Evolutionary conservation across 92 coral and sea anemone genomes (phyloP), one percentile per base, ranked within the genome.

Genomic region (Phenganax marumi): DNA sequence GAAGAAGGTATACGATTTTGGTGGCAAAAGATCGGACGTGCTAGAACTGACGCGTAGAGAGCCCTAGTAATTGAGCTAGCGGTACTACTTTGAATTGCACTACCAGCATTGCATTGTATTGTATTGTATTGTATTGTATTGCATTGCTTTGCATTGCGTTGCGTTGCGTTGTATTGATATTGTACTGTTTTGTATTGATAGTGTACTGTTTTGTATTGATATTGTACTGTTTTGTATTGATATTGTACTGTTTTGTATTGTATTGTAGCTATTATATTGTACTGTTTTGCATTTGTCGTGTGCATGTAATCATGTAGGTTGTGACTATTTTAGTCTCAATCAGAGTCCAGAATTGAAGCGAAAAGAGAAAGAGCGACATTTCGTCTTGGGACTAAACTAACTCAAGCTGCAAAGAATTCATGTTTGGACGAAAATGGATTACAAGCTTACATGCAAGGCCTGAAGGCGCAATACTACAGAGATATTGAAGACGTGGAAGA

Each of bases 361-460:
- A 86, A 81, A 63, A 90, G 85, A 48, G 89, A 92, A 75, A 92
- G 91, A 80, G 99, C 99, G 23, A 90, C 88, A 56, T 96, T 93
- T 85, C 89, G 97, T 56, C 78, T 96, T 47, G 97, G 92, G 53
- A 89, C 96, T 47, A 92, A 92, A 81, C 97, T 96, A 64, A 50
- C 89, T 56, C 99, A 96, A 81, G 99, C 93, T 17, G 97, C 97
- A 21, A 85, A 91, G 11, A 96, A 96, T 79, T 96, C 99, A 5
- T 87, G 97, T 52, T 84, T 96, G 46, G 97, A 96, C 73, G 93
- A 87, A 47, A 88, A 86, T 78, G 99, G 97, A 39, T 76, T 96
- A 77, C 79, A 84, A 39, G 84, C 86, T 39, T 96, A 96, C 51
- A 85, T 96, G 33, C 82, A 76, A 83, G 97, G 97, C 16, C 93